These are phyloP conservation scores for Hypotaenidia okinawae DNA, from an alignment of 2,797 vertebrate genomes.

Conservation along the genomic window DNA sequence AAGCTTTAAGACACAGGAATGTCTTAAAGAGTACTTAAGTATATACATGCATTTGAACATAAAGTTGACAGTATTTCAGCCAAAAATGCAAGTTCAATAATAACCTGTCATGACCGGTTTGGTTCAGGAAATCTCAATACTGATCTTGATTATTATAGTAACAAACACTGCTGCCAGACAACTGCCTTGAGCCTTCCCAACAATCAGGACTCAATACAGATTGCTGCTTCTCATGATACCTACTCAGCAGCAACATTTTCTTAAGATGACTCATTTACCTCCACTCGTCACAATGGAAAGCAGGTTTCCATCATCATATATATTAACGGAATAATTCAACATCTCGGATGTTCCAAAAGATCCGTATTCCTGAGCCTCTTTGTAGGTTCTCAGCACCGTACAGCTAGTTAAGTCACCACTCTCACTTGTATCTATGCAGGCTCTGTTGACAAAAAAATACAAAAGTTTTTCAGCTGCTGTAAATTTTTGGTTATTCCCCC, in stretches of 20 bases:
- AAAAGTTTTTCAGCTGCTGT: neutral
- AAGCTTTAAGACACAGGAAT: neutral
- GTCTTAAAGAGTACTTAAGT: neutral
- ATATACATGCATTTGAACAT: neutral
- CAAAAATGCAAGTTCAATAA: neutral
- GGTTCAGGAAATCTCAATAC: neutral
- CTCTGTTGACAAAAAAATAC: slow-evolving; percentile 75
- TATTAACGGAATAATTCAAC: slow-evolving; percentile 96
- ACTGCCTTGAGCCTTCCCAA: neutral
- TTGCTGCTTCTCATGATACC: neutral
- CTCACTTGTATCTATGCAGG: slow-evolving; percentile 93
- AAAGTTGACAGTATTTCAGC: neutral
- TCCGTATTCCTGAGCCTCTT: slow-evolving; percentile 90
- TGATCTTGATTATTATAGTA: neutral
- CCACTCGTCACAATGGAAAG: slow-evolving; percentile 97
- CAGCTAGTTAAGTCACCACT: slow-evolving; percentile 87
- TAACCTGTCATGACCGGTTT: neutral
- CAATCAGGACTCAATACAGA: neutral
- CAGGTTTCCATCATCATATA: slow-evolving; percentile 95
- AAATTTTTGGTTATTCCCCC: fast-evolving
- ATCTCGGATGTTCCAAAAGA: slow-evolving; percentile 95
- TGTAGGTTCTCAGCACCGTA: slow-evolving; percentile 89
- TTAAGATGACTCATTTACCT: slow-evolving; percentile 78
- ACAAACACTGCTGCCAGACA: neutral
- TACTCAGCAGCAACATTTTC: neutral